Evolutionary conservation across 2,888 invertebrate genomes (phyloP).

Genomic region (Lissocephala sabroskyi): DNA sequence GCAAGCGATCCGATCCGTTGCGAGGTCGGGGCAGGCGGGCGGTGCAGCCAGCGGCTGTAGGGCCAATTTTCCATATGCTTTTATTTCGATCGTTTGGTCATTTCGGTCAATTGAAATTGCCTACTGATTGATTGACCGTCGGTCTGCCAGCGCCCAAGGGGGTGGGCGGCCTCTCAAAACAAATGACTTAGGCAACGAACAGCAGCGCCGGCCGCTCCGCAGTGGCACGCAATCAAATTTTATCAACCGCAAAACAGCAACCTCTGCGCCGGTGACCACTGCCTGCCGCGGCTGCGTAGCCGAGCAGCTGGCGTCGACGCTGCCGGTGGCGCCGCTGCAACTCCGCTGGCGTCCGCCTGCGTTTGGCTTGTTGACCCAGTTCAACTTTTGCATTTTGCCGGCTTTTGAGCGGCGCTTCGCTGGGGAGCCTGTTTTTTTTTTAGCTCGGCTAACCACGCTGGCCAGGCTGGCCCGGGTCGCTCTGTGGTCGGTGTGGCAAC

Average conservation of each 20-base stretch:
- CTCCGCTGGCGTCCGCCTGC: constrained; percentile 9
- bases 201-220: constrained; percentile 8
- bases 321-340: constrained; percentile 29
- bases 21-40: too few relatives aligned
- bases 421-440: constrained; percentile 58
- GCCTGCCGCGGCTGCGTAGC: constrained; percentile 5
- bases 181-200: constrained; percentile 61
- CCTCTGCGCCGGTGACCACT: constrained; percentile 4
- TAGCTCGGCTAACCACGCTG: constrained; percentile 51
- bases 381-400: constrained; percentile 70
- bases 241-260: constrained; percentile 1
- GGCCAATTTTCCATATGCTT: background rate
- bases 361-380: constrained; percentile 70
- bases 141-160: too few relatives aligned
- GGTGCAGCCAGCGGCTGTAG: too few relatives aligned
- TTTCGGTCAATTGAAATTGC: constrained; percentile 21
- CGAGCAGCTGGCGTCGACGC: constrained; percentile 11
- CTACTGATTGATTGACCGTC: constrained; percentile 23
- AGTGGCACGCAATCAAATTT: background rate
- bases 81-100: background rate
- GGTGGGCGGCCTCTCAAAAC: constrained; percentile 27
- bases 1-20: too few relatives aligned
- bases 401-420: constrained; percentile 50
- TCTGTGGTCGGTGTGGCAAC: constrained; percentile 23
- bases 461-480: background rate